Evolutionary conservation across 2,888 invertebrate genomes (phyloP).

Genomic region (Acleris holmiana): DNA sequence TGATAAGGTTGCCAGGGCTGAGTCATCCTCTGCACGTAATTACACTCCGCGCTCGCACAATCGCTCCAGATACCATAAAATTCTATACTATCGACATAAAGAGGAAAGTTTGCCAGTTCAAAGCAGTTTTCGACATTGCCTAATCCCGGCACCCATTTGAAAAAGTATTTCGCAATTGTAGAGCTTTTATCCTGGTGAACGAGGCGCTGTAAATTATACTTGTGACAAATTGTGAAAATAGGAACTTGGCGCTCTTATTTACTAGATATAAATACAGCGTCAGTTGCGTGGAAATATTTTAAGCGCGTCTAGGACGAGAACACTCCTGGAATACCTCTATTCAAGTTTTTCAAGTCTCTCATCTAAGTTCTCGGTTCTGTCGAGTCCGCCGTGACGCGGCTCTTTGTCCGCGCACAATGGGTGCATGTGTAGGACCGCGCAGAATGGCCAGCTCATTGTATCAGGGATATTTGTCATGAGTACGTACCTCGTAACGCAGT

Average conservation of each 20-base stretch:
- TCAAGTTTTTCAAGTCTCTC: conserved; percentile 74
- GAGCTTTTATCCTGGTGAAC: conserved; percentile 8
- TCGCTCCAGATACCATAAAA: conserved; percentile 22
- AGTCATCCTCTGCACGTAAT: conserved; percentile 31
- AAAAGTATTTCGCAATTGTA: conserved; percentile 19
- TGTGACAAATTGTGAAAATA: conserved; percentile 22
- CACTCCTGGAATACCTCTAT: conserved; percentile 70
- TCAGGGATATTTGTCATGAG: conserved; percentile 65
- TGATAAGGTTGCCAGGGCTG: conserved; percentile 34
- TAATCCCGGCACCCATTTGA: conserved; percentile 12
- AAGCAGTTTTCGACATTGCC: conserved; percentile 11
- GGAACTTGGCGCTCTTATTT: conserved; percentile 10
- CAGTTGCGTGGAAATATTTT: conserved; percentile 20
- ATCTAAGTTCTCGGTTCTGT: conserved; percentile 68
- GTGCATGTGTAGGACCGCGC: conserved; percentile 71
- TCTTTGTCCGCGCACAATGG: conserved; percentile 77
- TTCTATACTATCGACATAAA: conserved; percentile 11
- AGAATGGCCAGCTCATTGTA: conserved; percentile 60
- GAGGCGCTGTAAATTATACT: conserved; percentile 1
- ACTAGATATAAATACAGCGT: conserved; percentile 19
- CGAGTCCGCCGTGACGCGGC: conserved; percentile 65
- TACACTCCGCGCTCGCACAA: conserved; percentile 17
- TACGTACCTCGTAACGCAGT: conserved; percentile 44
- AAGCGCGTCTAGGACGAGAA: conserved; percentile 49
- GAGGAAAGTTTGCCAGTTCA: conserved; percentile 8